These are phyloP conservation scores for Miichthys miiuy DNA, from an alignment of 2,797 vertebrate species.

Conservation along the genomic window DNA sequence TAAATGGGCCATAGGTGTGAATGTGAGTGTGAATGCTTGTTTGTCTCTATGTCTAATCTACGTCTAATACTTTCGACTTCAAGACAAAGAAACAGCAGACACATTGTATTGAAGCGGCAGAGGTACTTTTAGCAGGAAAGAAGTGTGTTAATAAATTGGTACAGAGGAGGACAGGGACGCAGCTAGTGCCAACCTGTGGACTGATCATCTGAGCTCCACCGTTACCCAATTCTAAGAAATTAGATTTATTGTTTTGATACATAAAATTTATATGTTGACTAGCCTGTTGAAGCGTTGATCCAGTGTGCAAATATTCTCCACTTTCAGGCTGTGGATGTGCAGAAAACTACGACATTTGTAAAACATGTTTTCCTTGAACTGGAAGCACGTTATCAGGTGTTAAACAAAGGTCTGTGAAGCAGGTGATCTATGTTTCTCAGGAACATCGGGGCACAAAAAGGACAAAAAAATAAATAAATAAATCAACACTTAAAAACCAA, in stretches of 20 bases:
- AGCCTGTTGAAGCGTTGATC: background rate
- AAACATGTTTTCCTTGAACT: too few species aligned
- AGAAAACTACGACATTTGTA: too few species aligned
- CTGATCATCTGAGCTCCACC: slow-evolving; percentile 32
- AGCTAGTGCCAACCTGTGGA: slow-evolving; percentile 55
- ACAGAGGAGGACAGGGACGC: slow-evolving; percentile 81
- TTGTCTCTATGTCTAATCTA: too few species aligned
- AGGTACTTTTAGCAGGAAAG: too few species aligned
- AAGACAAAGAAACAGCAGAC: too few species aligned
- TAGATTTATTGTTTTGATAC: background rate
- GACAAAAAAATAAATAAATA: background rate
- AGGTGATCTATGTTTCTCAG: background rate
- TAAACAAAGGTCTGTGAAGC: background rate
- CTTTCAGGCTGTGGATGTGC: background rate
- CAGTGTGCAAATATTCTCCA: background rate
- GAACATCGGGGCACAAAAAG: background rate
- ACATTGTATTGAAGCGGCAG: too few species aligned
- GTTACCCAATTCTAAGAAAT: background rate
- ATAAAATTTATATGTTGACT: too few species aligned
- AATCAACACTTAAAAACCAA: slow-evolving; percentile 46
- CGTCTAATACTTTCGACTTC: too few species aligned
- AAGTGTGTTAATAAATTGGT: too few species aligned
- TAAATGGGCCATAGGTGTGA: too few species aligned
- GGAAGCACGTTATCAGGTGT: background rate
- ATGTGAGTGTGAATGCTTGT: too few species aligned